Conservation (phyloP, 2,113 vertebrate genomes). For the Galbula dea region DNA sequence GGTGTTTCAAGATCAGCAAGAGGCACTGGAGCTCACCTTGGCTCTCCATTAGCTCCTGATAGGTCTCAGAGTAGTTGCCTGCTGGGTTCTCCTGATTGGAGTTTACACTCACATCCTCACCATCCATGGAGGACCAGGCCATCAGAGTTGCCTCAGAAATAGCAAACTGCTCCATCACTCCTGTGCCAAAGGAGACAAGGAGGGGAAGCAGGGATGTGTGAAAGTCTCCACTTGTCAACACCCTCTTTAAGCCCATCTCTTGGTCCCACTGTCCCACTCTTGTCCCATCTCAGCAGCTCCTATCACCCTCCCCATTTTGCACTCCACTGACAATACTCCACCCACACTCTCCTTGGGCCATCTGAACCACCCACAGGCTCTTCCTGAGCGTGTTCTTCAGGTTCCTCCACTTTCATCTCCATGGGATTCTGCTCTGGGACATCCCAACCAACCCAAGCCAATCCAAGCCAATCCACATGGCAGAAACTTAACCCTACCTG, state of each 20-base stretch:
- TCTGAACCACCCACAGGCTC: not conserved
- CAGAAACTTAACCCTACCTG: conserved; percentile 84
- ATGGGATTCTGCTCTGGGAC: not conserved
- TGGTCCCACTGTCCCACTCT: not conserved
- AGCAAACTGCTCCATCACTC: conserved; percentile 95
- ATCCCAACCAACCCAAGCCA: not conserved
- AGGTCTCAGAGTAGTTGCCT: conserved; percentile 88
- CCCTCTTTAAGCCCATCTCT: not conserved
- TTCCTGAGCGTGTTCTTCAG: not conserved
- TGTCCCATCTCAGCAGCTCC: not conserved
- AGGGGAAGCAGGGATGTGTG: not conserved
- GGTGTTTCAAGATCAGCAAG: not conserved
- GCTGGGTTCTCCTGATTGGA: conserved; percentile 91
- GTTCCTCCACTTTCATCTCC: not conserved
- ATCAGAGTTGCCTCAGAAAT: conserved; percentile 95
- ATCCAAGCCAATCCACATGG: not conserved
- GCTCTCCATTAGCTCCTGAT: conserved; percentile 89
- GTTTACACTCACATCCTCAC: conserved; percentile 90
- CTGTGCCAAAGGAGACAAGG: conserved; percentile 62
- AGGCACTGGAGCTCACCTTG: conserved; percentile 69
- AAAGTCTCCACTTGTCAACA: not conserved
- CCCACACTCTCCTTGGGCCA: not conserved
- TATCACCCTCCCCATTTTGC: not conserved
- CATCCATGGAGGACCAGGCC: conserved; percentile 97
- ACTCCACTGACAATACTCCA: not conserved